Percentiles rank a stretch among this genome's conserved stretches.
Conservation (phyloP, 1,140 invertebrate species). For the Conus ventricosus region DNA sequence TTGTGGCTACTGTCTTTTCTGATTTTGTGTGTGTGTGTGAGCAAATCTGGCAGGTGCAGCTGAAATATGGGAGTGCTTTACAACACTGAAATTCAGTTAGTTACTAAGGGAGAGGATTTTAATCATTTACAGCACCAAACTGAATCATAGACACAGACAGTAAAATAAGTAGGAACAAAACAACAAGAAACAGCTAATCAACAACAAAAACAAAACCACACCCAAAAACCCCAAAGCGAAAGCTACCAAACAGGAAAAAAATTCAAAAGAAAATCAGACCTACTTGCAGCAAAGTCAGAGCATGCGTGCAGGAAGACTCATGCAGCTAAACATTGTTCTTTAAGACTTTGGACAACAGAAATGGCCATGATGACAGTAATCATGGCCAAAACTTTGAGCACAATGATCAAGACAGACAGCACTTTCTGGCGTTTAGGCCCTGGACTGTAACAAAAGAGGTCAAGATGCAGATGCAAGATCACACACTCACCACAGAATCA, state of each 20-base stretch:
- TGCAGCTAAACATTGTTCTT: neutral
- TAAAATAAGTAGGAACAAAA: neutral
- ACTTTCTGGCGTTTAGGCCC: constrained; percentile 90
- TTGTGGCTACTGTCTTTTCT: too few species aligned
- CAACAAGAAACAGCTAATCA: neutral
- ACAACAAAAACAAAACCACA: too few species aligned
- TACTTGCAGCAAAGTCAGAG: neutral
- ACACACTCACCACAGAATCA: too few species aligned
- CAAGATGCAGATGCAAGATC: neutral
- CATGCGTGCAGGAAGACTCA: neutral
- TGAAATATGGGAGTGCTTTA: too few species aligned
- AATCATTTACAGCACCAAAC: too few species aligned
- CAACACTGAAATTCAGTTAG: too few species aligned
- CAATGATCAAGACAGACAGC: constrained; percentile 82
- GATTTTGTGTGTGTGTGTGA: too few species aligned
- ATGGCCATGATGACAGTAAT: constrained; percentile 82
- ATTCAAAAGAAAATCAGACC: neutral
- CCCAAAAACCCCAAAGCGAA: too few species aligned
- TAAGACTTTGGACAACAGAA: constrained; percentile 29
- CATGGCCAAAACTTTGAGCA: constrained; percentile 81
- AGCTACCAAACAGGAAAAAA: neutral
- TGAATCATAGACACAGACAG: neutral
- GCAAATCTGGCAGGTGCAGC: too few species aligned
- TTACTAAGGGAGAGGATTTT: too few species aligned
- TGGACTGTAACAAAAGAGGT: constrained; percentile 80